Evolutionary conservation across 2,888 invertebrate species (phyloP), one percentile per base, ranked within the genome.

Genomic region (Pardosa pseudoannulata): DNA sequence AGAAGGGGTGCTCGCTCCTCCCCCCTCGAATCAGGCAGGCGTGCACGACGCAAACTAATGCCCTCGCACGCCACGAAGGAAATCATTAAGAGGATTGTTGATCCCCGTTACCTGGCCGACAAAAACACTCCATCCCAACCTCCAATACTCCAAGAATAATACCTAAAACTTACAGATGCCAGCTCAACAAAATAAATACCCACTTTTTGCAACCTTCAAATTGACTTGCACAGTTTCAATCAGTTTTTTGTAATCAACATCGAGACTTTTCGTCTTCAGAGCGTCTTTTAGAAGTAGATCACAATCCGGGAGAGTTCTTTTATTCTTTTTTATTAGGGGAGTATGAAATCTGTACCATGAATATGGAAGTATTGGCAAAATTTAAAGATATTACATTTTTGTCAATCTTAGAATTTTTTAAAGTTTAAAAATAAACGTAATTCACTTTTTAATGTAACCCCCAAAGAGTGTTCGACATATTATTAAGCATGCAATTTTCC

Each of bases 71-170:
- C 67, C 62, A 79, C 50, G 68, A 78, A 70, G 68, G 70, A 74
- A 81, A 82, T 82, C 81, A 82, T 82, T 82, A 82, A 75, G 81
- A 75, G 32, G 75, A 74, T 56, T 73, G 75, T 64, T 27, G 29
- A 67, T 68, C 62, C 74, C 27, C 29, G 62, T 19, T 29, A 56
- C 56, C 56, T 74, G 74, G 67, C 36, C 32, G 67, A 67, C 67
- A 67, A 67, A 67, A 67, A 56, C 56, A 56, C 56, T 56, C 56
- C 56, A 56, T 56, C 56, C 56, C 56, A 56, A 56, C 46, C 46
- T 46, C 56, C 56, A 56, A 56, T 56, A 56, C 56, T 23, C 56
- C 19, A 56, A 56, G 56, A 56, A 56, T 56, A 56, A 56, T 56
- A 56, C 56, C 46, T 16, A 56, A 56, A 56, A 56, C 56, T 23